These are phyloP conservation scores for Tetraodon nigroviridis DNA, from an alignment of 2,113 vertebrate genomes.

Conservation along the genomic window DNA sequence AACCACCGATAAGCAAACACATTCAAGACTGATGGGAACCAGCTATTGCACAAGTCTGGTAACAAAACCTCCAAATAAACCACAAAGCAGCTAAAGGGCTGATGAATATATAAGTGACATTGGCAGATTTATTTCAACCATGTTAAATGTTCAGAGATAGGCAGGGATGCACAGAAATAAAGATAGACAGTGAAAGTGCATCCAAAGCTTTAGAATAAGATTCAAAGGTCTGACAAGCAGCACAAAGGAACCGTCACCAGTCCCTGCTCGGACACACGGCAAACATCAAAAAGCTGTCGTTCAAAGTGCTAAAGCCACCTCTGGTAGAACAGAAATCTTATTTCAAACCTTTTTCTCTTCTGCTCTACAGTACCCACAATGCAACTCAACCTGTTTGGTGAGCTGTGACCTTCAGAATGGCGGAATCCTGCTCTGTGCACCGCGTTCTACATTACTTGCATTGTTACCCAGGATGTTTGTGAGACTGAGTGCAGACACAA, in stretches of 20 bases:
- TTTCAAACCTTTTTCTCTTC: background rate
- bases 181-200: background rate
- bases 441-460: no score
- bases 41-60: background rate
- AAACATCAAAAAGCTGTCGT: no score
- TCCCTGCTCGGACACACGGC: no score
- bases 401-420: background rate
- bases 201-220: background rate
- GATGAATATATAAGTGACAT: no score
- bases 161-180: background rate
- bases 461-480: no score
- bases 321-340: background rate
- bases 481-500: no score
- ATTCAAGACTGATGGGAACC: background rate
- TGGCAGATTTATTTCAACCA: no score
- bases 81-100: no score
- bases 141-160: no score
- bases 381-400: background rate
- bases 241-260: background rate
- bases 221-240: background rate
- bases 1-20: conserved; percentile 49
- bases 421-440: background rate
- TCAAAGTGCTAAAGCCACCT: no score
- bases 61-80: no score
- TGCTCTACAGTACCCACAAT: background rate